These are phyloP conservation scores for Pseudoips prasinana DNA, from an alignment of 2,888 invertebrate genomes.

Conservation along the genomic window DNA sequence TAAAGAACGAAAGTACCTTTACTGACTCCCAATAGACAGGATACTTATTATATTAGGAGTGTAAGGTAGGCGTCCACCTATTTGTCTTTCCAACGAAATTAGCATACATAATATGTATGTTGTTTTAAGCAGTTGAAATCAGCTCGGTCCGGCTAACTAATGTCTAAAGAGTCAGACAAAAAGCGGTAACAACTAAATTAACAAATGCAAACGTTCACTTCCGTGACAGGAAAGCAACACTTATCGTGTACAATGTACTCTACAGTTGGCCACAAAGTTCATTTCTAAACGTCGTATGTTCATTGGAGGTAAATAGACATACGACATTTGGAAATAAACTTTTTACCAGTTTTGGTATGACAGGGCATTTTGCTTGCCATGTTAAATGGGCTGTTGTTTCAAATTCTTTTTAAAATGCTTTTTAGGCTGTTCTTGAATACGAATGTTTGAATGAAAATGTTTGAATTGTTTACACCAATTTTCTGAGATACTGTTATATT, in stretches of 20 bases:
- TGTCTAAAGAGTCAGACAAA: constrained; percentile 36
- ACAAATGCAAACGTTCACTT: constrained; percentile 56
- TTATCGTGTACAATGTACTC: constrained; percentile 57
- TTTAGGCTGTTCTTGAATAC: background rate
- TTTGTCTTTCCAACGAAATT: no score
- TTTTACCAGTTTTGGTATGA: no score
- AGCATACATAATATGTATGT: constrained; percentile 15
- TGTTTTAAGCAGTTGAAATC: constrained; percentile 43
- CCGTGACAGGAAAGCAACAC: constrained; percentile 70
- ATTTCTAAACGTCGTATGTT: no score
- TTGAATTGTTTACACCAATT: no score
- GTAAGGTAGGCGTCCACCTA: no score
- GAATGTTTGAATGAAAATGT: no score
- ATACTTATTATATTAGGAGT: no score
- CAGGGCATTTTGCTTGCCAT: constrained; percentile 12
- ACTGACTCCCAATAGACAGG: no score
- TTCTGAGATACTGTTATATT: no score
- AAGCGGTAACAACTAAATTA: constrained; percentile 65
- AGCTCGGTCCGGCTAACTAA: constrained; percentile 38
- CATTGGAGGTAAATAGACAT: constrained; percentile 6
- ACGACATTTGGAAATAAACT: constrained; percentile 22
- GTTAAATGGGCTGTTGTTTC: constrained; percentile 13
- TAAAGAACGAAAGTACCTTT: no score
- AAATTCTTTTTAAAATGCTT: background rate
- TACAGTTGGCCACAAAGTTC: constrained; percentile 36